A percentile compares a stretch with the other conserved stretches of the same genome.
Conservation (phyloP, 2,113 vertebrate species). For the Apus apus region DNA sequence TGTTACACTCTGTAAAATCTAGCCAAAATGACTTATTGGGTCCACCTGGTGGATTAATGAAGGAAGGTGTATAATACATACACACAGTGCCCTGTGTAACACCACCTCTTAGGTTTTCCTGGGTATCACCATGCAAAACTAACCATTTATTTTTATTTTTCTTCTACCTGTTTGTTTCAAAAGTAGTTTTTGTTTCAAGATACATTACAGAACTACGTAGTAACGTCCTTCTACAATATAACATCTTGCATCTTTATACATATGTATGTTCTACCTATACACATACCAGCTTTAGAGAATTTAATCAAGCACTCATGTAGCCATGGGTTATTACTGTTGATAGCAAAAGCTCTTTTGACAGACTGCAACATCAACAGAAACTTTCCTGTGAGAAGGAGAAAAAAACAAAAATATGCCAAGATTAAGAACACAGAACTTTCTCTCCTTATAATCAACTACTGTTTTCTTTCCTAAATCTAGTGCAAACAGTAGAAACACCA, state of each 20-base stretch:
- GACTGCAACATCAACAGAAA: conserved; percentile 84
- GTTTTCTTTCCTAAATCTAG: background rate
- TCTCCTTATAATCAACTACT: background rate
- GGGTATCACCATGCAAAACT: background rate
- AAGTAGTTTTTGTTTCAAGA: background rate
- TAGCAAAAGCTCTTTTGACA: conserved; percentile 82
- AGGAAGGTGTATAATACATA: background rate
- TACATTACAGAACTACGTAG: background rate
- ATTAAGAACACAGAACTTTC: background rate
- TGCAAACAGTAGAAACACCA: background rate
- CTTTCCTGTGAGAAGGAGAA: conserved; percentile 71
- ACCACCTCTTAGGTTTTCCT: background rate
- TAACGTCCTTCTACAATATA: background rate
- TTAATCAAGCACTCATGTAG: conserved; percentile 84
- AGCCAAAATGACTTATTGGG: background rate
- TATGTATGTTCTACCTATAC: background rate
- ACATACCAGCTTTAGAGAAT: conserved; percentile 82
- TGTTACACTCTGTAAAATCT: background rate
- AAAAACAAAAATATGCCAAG: background rate
- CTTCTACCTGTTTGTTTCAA: background rate
- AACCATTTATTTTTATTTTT: background rate
- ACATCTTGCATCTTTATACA: background rate
- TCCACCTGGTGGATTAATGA: background rate
- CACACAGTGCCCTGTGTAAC: background rate
- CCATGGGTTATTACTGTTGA: conserved; percentile 80